Conservation (phyloP, 2,113 vertebrate species). For the Aythya baeri region DNA sequence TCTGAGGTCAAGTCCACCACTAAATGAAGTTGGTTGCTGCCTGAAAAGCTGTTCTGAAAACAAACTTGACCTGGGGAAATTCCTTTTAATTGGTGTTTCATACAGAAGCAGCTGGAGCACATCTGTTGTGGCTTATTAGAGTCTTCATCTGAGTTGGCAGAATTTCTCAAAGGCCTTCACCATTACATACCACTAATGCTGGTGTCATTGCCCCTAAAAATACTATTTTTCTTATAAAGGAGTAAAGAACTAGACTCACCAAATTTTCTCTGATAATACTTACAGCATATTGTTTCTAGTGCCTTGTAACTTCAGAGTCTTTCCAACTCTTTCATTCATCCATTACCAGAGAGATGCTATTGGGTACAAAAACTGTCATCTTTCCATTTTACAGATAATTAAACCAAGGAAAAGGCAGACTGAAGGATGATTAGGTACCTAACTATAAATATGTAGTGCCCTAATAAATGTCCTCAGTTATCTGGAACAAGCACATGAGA, state of each 20-base stretch:
- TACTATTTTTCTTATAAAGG: background rate
- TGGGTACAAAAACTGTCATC: background rate
- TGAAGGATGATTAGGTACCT: background rate
- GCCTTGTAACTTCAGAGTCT: background rate
- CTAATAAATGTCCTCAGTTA: background rate
- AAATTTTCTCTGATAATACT: background rate
- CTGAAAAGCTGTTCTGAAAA: background rate
- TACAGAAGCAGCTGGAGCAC: background rate
- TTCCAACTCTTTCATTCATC: background rate
- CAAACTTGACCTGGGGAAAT: background rate
- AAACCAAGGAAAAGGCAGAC: background rate
- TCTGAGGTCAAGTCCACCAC: background rate
- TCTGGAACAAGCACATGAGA: background rate
- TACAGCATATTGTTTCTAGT: background rate
- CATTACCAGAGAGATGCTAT: background rate
- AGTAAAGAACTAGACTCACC: background rate
- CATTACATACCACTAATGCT: background rate
- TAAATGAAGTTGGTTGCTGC: background rate
- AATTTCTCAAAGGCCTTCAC: background rate
- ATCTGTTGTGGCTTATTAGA: background rate
- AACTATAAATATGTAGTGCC: background rate
- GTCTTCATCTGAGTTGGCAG: background rate
- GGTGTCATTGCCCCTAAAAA: background rate
- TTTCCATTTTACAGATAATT: background rate
- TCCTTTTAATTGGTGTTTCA: background rate